These are phyloP conservation scores for Pedetes capensis DNA, from an alignment of 2,113 vertebrate species.

Conservation along the genomic window DNA sequence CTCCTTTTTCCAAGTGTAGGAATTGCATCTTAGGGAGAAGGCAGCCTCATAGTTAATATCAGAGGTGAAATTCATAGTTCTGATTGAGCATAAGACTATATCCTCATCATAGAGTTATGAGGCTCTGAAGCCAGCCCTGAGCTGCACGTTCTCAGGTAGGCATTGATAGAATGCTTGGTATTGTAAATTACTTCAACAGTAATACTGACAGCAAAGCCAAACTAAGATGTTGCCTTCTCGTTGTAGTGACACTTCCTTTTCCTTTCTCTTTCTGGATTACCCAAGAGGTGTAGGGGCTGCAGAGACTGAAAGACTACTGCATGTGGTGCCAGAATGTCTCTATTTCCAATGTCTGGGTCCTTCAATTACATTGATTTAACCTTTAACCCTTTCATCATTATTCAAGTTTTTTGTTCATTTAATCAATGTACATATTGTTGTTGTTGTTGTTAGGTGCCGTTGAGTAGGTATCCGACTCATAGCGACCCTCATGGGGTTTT, in stretches of 20 bases:
- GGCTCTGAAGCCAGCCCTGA: neutral
- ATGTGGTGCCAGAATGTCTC: neutral
- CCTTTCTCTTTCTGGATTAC: neutral
- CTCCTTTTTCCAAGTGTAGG: neutral
- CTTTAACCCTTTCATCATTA: neutral
- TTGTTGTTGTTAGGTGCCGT: no score
- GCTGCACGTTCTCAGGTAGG: neutral
- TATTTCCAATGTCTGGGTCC: neutral
- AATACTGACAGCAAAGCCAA: neutral
- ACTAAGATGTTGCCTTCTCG: neutral
- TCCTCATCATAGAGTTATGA: neutral
- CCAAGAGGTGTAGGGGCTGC: neutral
- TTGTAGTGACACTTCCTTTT: neutral
- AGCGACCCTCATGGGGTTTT: no score
- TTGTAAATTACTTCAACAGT: neutral
- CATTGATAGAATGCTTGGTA: neutral
- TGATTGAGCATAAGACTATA: neutral
- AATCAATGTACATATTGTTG: neutral
- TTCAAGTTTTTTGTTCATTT: neutral
- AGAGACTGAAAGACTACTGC: neutral
- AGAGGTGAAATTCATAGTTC: neutral
- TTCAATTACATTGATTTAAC: neutral
- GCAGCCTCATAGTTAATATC: neutral
- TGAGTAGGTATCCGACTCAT: no score
- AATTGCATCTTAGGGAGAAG: neutral